A percentile compares a stretch with the other conserved stretches of the same genome.
Evolutionary conservation across 2,113 vertebrate genomes (phyloP).

Genomic region (Taurulus bubalis): DNA sequence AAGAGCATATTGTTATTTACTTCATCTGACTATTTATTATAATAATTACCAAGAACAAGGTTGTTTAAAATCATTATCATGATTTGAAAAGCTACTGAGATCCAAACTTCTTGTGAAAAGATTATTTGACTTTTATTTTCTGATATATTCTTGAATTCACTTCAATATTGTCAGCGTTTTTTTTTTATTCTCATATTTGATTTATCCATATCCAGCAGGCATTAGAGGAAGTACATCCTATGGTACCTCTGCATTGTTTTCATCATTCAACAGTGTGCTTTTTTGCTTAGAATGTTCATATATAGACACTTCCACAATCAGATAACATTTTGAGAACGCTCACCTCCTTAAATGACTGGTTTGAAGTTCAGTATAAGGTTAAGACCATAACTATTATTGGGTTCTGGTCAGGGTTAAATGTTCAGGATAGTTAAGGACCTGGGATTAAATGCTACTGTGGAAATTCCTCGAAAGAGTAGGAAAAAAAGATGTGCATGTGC

Average conservation of each 20-base stretch:
- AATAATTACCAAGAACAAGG: not conserved
- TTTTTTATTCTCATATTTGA: not conserved
- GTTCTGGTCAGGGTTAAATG: conserved; percentile 32
- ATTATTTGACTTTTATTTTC: not conserved
- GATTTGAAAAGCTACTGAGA: not conserved
- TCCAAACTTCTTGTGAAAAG: not conserved
- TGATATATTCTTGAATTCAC: not conserved
- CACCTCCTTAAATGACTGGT: not conserved
- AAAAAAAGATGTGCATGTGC: conserved; percentile 31
- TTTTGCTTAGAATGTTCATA: not conserved
- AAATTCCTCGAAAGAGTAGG: conserved; percentile 18
- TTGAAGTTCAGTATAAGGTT: conserved; percentile 12
- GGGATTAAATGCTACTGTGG: conserved; percentile 15
- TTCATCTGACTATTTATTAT: not conserved
- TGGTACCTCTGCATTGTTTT: not conserved
- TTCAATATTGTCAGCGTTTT: not conserved
- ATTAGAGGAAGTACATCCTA: not conserved
- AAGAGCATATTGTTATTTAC: not conserved
- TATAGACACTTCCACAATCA: not conserved
- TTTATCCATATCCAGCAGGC: not conserved
- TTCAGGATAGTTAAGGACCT: conserved; percentile 8
- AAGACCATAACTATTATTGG: conserved; percentile 7
- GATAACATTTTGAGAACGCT: not conserved
- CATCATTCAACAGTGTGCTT: not conserved
- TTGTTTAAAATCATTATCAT: not conserved